phyloP scores from a whole-genome alignment of 2,797 vertebrate species.

The Manis pentadactyla region DNA sequence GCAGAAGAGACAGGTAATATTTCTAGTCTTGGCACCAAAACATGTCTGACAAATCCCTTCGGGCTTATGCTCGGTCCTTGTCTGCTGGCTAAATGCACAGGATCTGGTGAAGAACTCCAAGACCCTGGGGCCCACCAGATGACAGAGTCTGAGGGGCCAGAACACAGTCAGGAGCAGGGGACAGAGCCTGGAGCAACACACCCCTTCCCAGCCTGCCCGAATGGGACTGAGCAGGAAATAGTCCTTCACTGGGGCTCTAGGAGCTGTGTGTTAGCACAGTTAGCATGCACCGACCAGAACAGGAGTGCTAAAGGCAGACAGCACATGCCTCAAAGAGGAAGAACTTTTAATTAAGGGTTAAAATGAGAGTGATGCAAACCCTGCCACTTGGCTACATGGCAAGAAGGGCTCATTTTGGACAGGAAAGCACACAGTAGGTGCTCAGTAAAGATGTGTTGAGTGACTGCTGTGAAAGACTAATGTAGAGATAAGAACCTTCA shows the following conservation, averaged over 20 bases:
- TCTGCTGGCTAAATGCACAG: background rate
- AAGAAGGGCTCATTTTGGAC: background rate
- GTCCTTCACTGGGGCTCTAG: background rate
- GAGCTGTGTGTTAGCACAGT: background rate
- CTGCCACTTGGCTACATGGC: background rate
- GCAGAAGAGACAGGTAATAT: background rate
- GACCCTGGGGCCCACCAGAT: background rate
- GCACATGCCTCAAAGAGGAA: background rate
- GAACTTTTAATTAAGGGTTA: background rate
- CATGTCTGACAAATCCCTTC: background rate
- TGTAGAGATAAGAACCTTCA: background rate
- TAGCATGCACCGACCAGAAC: background rate
- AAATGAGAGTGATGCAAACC: background rate
- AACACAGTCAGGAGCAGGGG: background rate
- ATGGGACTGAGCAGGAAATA: background rate
- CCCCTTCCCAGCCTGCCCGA: background rate
- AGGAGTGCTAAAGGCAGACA: background rate
- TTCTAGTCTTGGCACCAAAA: background rate
- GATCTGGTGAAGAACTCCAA: background rate
- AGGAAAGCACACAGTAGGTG: background rate
- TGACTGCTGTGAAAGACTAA: too few species aligned
- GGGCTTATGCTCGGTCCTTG: background rate
- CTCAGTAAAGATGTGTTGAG: background rate
- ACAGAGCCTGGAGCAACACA: background rate
- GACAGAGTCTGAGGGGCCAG: background rate